Evolutionary conservation across 2,113 vertebrate species (phyloP).

Genomic region (Erinaceus europaeus): DNA sequence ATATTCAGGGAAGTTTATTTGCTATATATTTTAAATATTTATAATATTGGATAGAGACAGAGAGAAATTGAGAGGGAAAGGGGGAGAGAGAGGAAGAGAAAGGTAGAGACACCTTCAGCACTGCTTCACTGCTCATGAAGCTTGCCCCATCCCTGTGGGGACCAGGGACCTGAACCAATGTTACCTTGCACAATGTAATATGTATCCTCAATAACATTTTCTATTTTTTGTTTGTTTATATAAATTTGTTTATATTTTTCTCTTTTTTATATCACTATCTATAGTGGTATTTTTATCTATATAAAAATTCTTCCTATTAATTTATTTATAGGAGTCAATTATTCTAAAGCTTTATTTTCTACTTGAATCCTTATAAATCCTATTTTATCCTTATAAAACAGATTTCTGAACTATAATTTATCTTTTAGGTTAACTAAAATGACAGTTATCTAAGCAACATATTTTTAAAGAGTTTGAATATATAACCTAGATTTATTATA

Average conservation of each 20-base stretch:
- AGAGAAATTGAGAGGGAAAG: too few species aligned
- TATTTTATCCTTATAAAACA: too few species aligned
- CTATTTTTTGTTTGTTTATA: background rate
- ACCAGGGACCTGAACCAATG: too few species aligned
- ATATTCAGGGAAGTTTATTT: background rate
- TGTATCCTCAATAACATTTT: too few species aligned
- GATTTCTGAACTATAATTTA: background rate
- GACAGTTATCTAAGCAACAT: background rate
- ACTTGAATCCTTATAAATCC: too few species aligned
- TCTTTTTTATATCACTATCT: background rate
- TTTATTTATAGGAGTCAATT: background rate
- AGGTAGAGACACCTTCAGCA: too few species aligned
- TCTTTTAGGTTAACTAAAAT: constrained; percentile 8
- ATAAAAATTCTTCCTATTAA: background rate
- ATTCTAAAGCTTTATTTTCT: background rate
- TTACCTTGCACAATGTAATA: too few species aligned
- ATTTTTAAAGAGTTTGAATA: background rate
- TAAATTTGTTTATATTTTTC: background rate
- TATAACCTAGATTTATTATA: constrained; percentile 29
- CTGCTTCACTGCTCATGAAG: too few species aligned
- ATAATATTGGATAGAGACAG: too few species aligned
- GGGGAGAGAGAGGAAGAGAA: too few species aligned
- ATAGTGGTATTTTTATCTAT: background rate
- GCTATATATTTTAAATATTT: background rate
- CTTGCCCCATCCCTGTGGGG: too few species aligned